phyloP scores from a whole-genome alignment of 37 sponge, comb jelly and placozoan species.

The Diacarnus erythraeanus region DNA sequence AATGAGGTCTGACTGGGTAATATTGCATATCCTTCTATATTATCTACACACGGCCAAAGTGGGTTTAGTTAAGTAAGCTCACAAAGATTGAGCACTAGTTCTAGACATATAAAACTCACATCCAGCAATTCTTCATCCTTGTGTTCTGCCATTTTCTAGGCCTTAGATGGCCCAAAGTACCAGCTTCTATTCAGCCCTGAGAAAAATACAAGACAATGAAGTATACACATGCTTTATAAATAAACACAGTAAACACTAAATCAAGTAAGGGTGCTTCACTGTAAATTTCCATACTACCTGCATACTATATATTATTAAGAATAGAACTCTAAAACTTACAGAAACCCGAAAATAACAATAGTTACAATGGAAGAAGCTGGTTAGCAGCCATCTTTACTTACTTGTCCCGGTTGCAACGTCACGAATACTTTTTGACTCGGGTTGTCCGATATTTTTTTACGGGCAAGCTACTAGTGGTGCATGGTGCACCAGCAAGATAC shows the following conservation, averaged over 20 bases:
- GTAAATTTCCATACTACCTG: background rate
- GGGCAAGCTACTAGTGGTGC: no score
- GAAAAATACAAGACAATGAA: background rate
- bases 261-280: no score
- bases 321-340: background rate
- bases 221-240: background rate
- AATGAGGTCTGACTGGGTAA: background rate
- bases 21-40: background rate
- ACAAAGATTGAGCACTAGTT: no score
- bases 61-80: no score
- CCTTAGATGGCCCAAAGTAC: background rate
- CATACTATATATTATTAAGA: background rate
- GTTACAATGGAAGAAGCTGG: background rate
- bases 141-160: conserved; percentile 21
- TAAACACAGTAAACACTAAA: no score
- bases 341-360: background rate
- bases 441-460: no score
- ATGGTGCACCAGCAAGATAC: no score
- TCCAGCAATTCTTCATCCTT: conserved; percentile 49
- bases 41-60: background rate
- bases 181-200: background rate
- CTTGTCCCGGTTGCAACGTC: no score
- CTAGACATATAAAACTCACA: conserved; percentile 21
- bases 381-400: conserved; percentile 18
- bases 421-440: no score